These are phyloP conservation scores for Rhingia rostrata DNA, from an alignment of 2,888 invertebrate genomes.

Conservation along the genomic window DNA sequence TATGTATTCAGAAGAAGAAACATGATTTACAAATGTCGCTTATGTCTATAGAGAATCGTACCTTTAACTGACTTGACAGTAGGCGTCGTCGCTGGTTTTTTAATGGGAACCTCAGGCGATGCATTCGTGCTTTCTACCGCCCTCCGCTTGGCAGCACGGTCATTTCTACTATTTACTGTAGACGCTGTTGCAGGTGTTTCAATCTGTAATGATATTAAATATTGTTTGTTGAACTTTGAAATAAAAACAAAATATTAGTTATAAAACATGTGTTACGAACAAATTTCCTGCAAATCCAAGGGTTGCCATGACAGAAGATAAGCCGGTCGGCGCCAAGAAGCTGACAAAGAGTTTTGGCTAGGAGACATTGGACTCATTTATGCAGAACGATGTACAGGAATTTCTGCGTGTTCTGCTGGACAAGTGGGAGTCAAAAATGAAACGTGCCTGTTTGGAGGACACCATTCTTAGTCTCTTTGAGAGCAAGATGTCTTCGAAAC, in stretches of 20 bases:
- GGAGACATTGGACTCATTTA: conserved; percentile 99
- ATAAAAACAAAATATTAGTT: too few relatives aligned
- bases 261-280: too few relatives aligned
- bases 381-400: conserved; percentile 99
- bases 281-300: too few relatives aligned
- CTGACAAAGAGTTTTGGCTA: conserved; percentile 99
- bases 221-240: too few relatives aligned
- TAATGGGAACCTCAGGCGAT: conserved; percentile 69
- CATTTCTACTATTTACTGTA: conserved; percentile 76
- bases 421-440: conserved; percentile 99
- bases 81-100: conserved; percentile 60
- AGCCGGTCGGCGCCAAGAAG: conserved; percentile 99
- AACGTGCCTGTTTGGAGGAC: conserved; percentile 98
- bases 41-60: conserved; percentile 28
- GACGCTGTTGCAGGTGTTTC: conserved; percentile 71
- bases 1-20: not conserved
- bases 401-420: conserved; percentile 95
- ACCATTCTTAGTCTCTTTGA: conserved; percentile 98
- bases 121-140: conserved; percentile 63
- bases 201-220: conserved; percentile 36
- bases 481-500: conserved; percentile 99
- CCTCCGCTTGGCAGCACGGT: conserved; percentile 78
- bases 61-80: conserved; percentile 71
- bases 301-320: conserved; percentile 84
- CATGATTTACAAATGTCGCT: not conserved